These are phyloP conservation scores for Thalassophryne amazonica DNA, from an alignment of 2,797 vertebrate species.

Conservation along the genomic window DNA sequence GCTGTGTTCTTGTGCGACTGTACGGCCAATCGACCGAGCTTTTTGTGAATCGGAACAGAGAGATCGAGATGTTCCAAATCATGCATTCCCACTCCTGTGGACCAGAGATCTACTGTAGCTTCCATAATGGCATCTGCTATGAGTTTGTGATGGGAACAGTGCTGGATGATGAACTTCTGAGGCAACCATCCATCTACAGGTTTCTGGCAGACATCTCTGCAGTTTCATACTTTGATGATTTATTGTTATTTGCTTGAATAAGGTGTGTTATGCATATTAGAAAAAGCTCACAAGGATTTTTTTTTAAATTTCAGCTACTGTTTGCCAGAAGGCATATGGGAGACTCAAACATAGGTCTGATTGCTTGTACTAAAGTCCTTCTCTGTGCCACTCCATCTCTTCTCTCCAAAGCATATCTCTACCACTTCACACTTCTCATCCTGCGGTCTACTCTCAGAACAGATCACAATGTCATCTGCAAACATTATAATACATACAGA, in stretches of 20 bases:
- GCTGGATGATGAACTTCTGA: constrained; percentile 72
- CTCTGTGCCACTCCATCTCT: too few species aligned
- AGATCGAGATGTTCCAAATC: constrained; percentile 75
- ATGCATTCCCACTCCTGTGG: constrained; percentile 73
- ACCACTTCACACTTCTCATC: too few species aligned
- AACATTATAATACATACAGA: too few species aligned
- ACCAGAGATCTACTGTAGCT: constrained; percentile 80
- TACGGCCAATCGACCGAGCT: constrained; percentile 79
- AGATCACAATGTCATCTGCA: too few species aligned
- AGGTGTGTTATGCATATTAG: background rate
- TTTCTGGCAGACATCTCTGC: constrained; percentile 32
- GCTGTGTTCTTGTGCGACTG: constrained; percentile 74
- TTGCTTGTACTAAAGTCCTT: too few species aligned
- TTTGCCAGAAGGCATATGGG: too few species aligned
- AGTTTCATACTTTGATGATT: too few species aligned
- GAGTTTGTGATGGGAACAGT: constrained; percentile 73
- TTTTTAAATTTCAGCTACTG: too few species aligned
- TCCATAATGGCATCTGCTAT: constrained; percentile 82
- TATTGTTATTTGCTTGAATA: background rate
- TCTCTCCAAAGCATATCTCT: too few species aligned
- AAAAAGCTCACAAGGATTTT: too few species aligned
- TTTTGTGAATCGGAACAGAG: constrained; percentile 70
- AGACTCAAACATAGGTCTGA: too few species aligned
- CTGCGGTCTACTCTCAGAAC: too few species aligned
- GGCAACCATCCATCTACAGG: constrained; percentile 78